These are phyloP conservation scores for Leptinotarsa undecemlineata DNA, from an alignment of 1,140 invertebrate genomes.

Conservation along the genomic window DNA sequence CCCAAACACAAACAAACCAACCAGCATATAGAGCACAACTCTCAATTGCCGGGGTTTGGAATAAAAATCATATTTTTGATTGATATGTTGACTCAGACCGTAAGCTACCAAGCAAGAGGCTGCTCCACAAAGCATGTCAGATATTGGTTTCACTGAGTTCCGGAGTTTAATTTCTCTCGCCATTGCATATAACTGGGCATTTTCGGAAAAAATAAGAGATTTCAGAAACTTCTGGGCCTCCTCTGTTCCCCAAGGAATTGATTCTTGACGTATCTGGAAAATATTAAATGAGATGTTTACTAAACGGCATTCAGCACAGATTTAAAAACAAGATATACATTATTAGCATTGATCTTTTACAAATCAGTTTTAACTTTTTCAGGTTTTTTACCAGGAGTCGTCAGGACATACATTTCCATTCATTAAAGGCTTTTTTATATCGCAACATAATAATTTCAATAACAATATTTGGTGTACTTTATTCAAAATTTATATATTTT, in stretches of 20 bases:
- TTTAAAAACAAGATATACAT: too few species aligned
- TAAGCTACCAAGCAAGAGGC: constrained; percentile 55
- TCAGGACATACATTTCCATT: too few species aligned
- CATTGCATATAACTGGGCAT: constrained; percentile 77
- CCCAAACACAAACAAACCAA: constrained; percentile 62
- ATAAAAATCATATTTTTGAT: constrained; percentile 62
- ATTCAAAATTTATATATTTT: too few species aligned
- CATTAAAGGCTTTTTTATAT: too few species aligned
- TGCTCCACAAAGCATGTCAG: constrained; percentile 58
- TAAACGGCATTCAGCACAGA: too few species aligned
- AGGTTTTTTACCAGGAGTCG: too few species aligned
- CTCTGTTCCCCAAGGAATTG: constrained; percentile 65
- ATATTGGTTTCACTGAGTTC: constrained; percentile 60
- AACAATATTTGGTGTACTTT: too few species aligned
- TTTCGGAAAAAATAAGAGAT: constrained; percentile 70
- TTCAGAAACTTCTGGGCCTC: constrained; percentile 64
- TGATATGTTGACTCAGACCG: constrained; percentile 57
- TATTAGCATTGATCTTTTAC: too few species aligned
- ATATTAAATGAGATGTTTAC: neutral
- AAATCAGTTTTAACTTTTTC: too few species aligned
- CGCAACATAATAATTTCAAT: too few species aligned
- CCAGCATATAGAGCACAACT: constrained; percentile 61
- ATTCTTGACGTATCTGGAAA: constrained; percentile 61
- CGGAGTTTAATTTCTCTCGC: constrained; percentile 70
- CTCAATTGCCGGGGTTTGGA: constrained; percentile 58